Conservation (phyloP, 2,113 vertebrate species). For the Rousettus leschenaultii region DNA sequence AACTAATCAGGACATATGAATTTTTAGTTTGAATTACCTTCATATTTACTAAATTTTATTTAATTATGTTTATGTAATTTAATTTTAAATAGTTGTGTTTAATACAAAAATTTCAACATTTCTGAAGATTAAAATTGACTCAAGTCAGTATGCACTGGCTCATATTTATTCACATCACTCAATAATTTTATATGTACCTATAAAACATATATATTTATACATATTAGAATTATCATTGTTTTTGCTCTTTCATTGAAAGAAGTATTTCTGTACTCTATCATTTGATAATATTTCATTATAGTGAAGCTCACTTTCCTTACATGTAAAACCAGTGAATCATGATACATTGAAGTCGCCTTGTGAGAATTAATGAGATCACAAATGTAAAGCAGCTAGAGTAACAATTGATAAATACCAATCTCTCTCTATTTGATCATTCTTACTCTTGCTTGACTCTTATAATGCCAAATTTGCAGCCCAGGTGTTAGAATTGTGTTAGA, state of each 20-base stretch:
- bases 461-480: background rate
- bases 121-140: background rate
- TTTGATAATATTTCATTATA: background rate
- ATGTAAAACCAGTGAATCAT: background rate
- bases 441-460: background rate
- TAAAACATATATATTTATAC: background rate
- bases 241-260: background rate
- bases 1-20: background rate
- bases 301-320: background rate
- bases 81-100: background rate
- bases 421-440: background rate
- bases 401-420: accelerated
- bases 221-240: background rate
- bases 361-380: background rate
- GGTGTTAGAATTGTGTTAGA: background rate
- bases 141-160: background rate
- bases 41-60: background rate
- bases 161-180: accelerated
- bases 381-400: background rate
- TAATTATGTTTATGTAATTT: background rate
- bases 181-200: background rate
- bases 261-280: background rate
- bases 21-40: background rate
- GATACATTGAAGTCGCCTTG: background rate
- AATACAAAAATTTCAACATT: background rate